phyloP scores from a whole-genome alignment of 2,113 vertebrate genomes.

The Phodopus roborovskii region DNA sequence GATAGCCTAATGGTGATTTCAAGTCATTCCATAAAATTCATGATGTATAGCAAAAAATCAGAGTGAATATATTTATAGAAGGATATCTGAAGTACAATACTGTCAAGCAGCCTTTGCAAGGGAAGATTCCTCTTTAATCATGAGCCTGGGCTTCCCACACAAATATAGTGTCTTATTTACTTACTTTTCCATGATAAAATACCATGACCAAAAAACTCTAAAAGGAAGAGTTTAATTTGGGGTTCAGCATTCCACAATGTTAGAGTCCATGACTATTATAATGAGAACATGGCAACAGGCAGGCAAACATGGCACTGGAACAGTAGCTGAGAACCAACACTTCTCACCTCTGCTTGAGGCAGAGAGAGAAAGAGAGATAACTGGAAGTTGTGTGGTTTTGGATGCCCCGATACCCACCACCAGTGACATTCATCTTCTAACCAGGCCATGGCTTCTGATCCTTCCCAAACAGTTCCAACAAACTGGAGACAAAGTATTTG shows the following conservation, averaged over 20 bases:
- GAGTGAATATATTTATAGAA: neutral
- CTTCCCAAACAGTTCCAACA: neutral
- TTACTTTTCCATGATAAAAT: neutral
- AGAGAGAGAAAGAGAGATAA: neutral
- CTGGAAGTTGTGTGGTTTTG: neutral
- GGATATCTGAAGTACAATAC: neutral
- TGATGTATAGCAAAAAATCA: neutral
- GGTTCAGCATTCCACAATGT: neutral
- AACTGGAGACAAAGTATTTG: neutral
- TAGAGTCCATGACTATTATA: neutral
- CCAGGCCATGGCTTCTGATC: neutral
- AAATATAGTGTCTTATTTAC: neutral
- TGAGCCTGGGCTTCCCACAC: neutral
- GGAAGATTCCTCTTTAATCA: neutral
- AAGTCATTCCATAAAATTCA: neutral
- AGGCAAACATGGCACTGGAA: neutral
- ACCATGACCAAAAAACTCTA: neutral
- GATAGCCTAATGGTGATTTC: neutral
- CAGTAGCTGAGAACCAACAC: neutral
- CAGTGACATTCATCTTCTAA: neutral
- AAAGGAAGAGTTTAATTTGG: neutral
- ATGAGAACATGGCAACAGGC: neutral
- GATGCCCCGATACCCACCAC: neutral
- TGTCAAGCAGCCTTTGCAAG: neutral
- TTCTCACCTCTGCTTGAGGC: neutral